phyloP scores from a whole-genome alignment of 23 tunicate species.

The Styela clava region DNA sequence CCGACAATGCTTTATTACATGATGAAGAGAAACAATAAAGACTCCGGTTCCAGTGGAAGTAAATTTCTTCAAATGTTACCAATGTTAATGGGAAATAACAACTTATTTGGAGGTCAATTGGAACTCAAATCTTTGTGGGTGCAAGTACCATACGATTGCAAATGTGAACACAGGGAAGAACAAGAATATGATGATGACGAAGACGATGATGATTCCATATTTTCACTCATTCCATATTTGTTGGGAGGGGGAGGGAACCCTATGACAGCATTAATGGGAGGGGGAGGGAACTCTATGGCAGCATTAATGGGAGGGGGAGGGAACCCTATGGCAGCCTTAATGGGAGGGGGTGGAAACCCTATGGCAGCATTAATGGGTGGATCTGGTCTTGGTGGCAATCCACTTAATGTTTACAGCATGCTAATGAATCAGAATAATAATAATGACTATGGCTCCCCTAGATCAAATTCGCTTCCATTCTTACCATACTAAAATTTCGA shows the following conservation, averaged over 20 bases:
- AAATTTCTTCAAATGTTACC: background rate
- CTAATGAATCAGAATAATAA: background rate
- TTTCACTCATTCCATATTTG: background rate
- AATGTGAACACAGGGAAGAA: background rate
- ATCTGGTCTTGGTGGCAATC: background rate
- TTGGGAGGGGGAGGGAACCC: background rate
- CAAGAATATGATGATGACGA: background rate
- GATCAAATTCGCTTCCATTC: background rate
- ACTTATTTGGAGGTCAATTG: background rate
- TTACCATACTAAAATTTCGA: background rate
- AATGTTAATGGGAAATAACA: background rate
- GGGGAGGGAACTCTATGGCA: background rate
- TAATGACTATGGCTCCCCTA: background rate
- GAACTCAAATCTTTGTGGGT: background rate
- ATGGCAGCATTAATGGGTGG: background rate
- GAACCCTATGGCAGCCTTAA: background rate
- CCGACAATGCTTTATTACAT: background rate
- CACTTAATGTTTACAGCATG: background rate
- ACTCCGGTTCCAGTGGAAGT: background rate
- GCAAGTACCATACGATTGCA: background rate
- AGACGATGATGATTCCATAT: background rate
- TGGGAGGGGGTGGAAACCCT: background rate
- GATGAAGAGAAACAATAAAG: background rate
- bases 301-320: background rate
- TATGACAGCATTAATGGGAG: background rate